Conservation (phyloP, 2,888 invertebrate genomes). For the Diarsia brunnea region DNA sequence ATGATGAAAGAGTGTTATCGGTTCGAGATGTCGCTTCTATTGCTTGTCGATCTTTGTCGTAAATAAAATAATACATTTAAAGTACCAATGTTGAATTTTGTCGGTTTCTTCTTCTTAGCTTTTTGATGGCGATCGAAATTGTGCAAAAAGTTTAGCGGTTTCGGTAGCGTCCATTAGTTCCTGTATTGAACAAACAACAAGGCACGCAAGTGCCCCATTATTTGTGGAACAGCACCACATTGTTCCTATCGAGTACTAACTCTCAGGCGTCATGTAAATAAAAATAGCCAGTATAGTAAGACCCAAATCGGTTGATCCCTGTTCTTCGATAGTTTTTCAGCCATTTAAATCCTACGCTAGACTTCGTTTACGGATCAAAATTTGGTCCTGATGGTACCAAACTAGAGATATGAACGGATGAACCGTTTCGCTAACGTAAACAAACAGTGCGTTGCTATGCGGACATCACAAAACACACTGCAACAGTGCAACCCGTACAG, state of each 20-base stretch:
- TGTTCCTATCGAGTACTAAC: not conserved
- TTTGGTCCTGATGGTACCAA: not conserved
- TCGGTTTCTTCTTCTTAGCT: no score
- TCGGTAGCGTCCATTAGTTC: no score
- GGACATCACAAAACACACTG: conserved; percentile 5
- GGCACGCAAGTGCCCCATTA: no score
- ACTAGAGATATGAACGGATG: not conserved
- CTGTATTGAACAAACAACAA: no score
- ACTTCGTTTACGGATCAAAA: not conserved
- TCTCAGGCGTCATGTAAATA: not conserved
- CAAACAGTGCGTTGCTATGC: conserved; percentile 14
- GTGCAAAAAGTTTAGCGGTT: no score
- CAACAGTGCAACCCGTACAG: conserved; percentile 25
- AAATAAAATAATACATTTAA: not conserved
- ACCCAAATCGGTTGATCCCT: not conserved
- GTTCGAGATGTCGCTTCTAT: not conserved
- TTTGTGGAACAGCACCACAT: no score
- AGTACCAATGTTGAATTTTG: no score
- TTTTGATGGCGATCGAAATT: no score
- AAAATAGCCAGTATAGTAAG: not conserved
- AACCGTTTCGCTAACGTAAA: not conserved
- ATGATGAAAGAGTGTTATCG: not conserved
- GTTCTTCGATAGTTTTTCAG: not conserved
- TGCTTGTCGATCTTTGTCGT: not conserved
- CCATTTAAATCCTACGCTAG: not conserved